Evolutionary conservation across 53 echinoderm and acorn worm species (phyloP).

Genomic region (Mesocentrotus franciscanus): DNA sequence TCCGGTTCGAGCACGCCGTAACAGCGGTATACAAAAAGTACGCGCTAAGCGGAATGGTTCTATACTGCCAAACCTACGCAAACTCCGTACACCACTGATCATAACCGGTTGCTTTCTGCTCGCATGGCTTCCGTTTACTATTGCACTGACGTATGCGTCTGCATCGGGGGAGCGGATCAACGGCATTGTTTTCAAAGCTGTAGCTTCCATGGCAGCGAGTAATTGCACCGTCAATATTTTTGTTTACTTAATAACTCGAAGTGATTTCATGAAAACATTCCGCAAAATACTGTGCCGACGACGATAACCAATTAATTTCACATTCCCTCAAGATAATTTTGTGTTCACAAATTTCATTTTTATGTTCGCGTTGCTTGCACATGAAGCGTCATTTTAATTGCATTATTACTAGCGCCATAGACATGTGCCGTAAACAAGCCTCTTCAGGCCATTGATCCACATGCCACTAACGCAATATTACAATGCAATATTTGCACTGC

Average conservation of each 20-base stretch:
- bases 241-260: conserved; percentile 2
- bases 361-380: too few species aligned
- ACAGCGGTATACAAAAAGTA: background rate
- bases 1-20: background rate
- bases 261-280: conserved; percentile 12
- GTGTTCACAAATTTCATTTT: too few species aligned
- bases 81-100: conserved; percentile 28
- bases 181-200: background rate
- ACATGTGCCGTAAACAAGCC: background rate
- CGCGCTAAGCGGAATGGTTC: background rate
- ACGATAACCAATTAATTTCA: background rate
- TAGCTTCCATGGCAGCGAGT: background rate
- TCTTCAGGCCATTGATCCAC: too few species aligned
- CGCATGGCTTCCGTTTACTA: conserved; percentile 39
- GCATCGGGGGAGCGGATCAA: background rate
- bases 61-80: background rate
- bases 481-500: too few species aligned
- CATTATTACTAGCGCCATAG: too few species aligned
- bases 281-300: background rate
- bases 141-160: background rate
- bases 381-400: too few species aligned
- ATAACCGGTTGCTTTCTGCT: conserved; percentile 37
- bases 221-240: conserved; percentile 13
- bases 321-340: too few species aligned
- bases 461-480: too few species aligned